Evolutionary conservation across 2,797 vertebrate species (phyloP).

Genomic region (Danio tinwini): DNA sequence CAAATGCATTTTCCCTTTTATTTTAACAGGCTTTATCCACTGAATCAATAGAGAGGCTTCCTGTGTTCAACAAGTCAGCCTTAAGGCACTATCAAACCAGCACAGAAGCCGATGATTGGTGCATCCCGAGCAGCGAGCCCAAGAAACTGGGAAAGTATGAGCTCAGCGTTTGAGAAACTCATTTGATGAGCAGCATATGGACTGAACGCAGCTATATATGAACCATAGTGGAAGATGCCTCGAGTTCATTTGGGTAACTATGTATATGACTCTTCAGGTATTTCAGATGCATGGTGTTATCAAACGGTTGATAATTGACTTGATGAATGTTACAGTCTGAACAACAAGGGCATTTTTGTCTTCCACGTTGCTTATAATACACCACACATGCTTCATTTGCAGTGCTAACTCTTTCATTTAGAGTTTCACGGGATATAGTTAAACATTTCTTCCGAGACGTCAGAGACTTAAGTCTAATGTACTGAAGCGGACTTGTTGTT

Average conservation of each 20-base stretch:
- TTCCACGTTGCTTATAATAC: constrained; percentile 3
- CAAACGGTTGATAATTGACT: constrained; percentile 15
- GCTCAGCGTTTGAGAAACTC: constrained; percentile 62
- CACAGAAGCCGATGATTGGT: constrained; percentile 95
- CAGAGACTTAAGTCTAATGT: neutral
- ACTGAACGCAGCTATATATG: neutral
- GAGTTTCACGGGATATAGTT: neutral
- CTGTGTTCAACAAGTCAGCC: constrained; percentile 96
- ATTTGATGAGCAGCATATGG: neutral
- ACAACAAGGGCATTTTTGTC: constrained; percentile 44
- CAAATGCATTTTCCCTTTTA: neutral
- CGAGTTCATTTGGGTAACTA: neutral
- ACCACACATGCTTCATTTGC: neutral
- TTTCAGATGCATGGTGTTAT: constrained; percentile 23
- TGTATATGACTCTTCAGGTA: neutral
- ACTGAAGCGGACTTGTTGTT: neutral
- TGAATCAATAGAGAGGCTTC: constrained; percentile 94
- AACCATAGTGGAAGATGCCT: neutral
- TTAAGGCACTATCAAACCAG: constrained; percentile 89
- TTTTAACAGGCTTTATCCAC: constrained; percentile 89
- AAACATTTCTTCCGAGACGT: neutral
- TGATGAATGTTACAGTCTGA: constrained; percentile 46
- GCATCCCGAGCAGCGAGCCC: constrained; percentile 91
- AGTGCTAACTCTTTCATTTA: neutral
- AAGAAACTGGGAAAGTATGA: constrained; percentile 85